Conservation (phyloP, 1,140 invertebrate genomes). For the Microvelia longipes region DNA sequence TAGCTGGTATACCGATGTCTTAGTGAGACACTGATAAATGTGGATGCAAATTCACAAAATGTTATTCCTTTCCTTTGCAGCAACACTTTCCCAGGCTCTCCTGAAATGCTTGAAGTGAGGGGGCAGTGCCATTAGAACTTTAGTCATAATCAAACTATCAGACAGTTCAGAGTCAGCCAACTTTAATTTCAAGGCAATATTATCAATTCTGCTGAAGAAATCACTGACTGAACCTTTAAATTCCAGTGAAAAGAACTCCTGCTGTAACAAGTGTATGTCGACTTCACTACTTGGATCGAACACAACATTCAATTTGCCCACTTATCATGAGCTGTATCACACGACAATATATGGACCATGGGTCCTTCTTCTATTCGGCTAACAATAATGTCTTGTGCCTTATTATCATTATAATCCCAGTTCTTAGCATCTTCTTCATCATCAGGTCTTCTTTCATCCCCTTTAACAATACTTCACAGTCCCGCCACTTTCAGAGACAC, state of each 20-base stretch:
- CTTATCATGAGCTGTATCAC: neutral
- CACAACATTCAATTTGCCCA: neutral
- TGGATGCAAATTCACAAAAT: no score
- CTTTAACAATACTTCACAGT: neutral
- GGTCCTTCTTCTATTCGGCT: neutral
- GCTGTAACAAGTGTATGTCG: neutral
- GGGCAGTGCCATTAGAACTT: neutral
- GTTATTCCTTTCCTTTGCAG: no score
- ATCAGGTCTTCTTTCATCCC: neutral
- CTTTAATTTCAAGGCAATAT: neutral
- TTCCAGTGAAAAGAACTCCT: neutral
- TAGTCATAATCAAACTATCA: neutral
- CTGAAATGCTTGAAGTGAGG: neutral
- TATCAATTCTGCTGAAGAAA: neutral
- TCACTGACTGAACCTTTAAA: neutral
- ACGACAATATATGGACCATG: neutral
- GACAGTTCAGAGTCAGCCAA: neutral
- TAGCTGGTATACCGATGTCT: no score
- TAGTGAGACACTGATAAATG: no score
- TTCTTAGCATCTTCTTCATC: neutral
- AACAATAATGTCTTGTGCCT: neutral
- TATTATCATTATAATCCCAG: neutral
- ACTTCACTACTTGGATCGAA: neutral
- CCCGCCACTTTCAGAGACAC: neutral
- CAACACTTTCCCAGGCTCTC: neutral